phyloP scores from a whole-genome alignment of 2,888 invertebrate species.

The Lasioglossum calceatum region DNA sequence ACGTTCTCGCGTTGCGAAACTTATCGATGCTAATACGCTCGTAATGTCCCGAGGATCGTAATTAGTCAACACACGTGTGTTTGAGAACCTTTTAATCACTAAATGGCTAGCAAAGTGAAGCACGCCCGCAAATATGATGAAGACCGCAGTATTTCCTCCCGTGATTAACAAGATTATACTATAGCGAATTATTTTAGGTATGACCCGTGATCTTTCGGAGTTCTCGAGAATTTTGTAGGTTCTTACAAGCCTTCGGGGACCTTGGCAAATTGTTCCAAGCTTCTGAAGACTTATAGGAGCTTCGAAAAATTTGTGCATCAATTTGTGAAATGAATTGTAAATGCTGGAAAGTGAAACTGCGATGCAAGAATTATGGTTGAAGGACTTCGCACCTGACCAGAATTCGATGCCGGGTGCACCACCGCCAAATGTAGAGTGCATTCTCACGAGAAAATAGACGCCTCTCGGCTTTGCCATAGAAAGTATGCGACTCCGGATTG shows the following conservation, averaged over 20 bases:
- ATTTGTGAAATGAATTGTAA: no score
- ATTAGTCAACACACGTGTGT: background rate
- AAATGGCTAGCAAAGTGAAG: background rate
- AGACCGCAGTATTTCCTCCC: background rate
- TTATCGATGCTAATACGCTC: background rate
- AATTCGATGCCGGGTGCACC: constrained; percentile 36
- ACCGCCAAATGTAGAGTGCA: constrained; percentile 30
- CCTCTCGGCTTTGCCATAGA: constrained; percentile 25
- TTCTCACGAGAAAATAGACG: background rate
- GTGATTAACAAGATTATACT: constrained; percentile 14
- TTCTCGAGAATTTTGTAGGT: background rate
- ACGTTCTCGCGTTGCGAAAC: background rate
- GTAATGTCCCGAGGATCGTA: background rate
- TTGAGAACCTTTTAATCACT: constrained; percentile 21
- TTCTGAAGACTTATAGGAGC: background rate
- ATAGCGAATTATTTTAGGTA: background rate
- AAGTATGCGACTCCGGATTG: background rate
- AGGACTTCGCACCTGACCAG: constrained; percentile 27
- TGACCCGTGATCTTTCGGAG: background rate
- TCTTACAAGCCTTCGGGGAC: background rate
- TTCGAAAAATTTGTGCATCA: background rate
- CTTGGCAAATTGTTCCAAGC: background rate
- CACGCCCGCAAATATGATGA: background rate
- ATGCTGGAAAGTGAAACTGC: constrained; percentile 20
- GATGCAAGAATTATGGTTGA: background rate